Base-by-base conservation (phyloP, 92 coral and sea anemone genomes). In the Micromussa lordhowensis region DNA sequence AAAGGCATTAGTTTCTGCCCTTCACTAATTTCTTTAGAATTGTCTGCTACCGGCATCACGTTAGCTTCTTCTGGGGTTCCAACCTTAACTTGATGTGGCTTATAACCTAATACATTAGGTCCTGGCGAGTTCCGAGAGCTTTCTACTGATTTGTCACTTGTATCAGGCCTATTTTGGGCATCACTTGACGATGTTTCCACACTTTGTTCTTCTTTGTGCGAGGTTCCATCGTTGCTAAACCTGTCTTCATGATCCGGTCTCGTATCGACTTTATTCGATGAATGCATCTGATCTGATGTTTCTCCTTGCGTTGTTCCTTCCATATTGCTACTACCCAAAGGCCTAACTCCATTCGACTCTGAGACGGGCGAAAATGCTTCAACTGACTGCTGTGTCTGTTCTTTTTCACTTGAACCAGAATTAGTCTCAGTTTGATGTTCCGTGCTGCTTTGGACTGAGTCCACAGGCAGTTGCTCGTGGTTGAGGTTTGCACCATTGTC, bases 61-160 rank as follows among this genome's bases (percentile, higher is more conserved):
- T 49, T 29, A 18, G 53, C 68, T 32, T 38, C 68, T 34, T 86
- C 89, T 28, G 89, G 83, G 18, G 40, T 69, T 21, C 89, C 89
- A 77, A 86, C 83, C 13, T 40, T 55, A 63, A 86, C 61, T 77
- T 38, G 68, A n/a, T 11, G 77, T 18, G 28, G 66, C 79, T 30
- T 29, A 28, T 83, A 35, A 29, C 28, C 63, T 10, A 61, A 61
- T 59, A 21, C 22, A 6, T 3, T 15, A 22, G 53, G 44, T 5
- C 3, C 57, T 13, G 31, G 18, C 17, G 75, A 28, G 71, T 21
- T 55, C 0, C 21, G 30, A 0, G 81, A 54, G 21, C 30, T 48
- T 32, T 63, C 64, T 19, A 14, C 21, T 30, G 29, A 44, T 22
- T 51, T 2, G 7, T 64, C 1, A 51, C 21, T 63, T 58, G 17